Conservation (phyloP, 2,113 vertebrate genomes). For the Corynorhinus townsendii region DNA sequence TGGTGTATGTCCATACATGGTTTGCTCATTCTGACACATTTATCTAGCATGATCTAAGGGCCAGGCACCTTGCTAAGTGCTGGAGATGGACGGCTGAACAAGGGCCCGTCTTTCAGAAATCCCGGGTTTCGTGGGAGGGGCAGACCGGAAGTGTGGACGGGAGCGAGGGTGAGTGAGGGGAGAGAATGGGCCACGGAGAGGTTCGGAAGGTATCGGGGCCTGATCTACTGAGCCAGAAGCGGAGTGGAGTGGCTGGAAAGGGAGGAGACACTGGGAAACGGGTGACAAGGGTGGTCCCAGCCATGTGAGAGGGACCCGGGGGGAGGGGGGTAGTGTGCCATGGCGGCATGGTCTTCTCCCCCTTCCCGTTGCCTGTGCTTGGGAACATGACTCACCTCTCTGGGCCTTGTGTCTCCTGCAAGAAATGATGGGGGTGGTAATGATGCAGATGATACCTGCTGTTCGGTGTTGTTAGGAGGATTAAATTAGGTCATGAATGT, state of each 20-base stretch:
- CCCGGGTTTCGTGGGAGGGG: too few species aligned
- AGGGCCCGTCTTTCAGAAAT: not conserved
- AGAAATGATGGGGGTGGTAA: not conserved
- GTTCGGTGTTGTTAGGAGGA: not conserved
- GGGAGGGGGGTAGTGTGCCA: too few species aligned
- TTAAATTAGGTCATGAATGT: not conserved
- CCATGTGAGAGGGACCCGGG: not conserved
- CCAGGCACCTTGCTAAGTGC: not conserved
- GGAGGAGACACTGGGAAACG: not conserved
- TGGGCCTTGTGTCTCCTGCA: not conserved
- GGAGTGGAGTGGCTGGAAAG: not conserved
- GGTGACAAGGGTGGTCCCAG: rapidly evolving
- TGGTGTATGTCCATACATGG: not conserved
- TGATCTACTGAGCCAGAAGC: not conserved
- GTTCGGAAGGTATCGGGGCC: not conserved
- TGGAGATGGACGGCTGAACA: not conserved
- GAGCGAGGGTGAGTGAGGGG: rapidly evolving
- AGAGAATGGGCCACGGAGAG: rapidly evolving
- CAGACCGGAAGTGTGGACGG: not conserved
- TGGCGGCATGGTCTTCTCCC: not conserved
- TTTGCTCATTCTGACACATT: not conserved
- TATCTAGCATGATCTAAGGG: not conserved
- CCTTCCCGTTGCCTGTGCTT: not conserved
- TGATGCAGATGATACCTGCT: not conserved
- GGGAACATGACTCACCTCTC: not conserved